Percentiles rank a stretch among this genome's conserved stretches.
These are phyloP conservation scores for Telmatochromis sp. DNA, from an alignment of 2,113 vertebrate genomes.

Conservation along the genomic window DNA sequence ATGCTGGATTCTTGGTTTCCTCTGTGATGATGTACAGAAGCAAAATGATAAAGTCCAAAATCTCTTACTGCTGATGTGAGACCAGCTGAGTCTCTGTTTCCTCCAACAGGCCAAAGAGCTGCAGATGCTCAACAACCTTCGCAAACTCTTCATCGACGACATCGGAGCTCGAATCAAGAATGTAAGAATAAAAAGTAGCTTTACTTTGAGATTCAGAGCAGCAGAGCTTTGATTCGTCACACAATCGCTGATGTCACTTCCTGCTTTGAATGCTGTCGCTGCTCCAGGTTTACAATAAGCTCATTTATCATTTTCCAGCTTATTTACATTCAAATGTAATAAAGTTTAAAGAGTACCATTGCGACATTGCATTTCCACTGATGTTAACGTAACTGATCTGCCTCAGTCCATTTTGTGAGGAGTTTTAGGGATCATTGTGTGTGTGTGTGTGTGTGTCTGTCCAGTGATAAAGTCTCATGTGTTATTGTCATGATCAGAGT, in stretches of 20 bases:
- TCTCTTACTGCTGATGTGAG: neutral
- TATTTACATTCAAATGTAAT: neutral
- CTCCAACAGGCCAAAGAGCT: conserved; percentile 83
- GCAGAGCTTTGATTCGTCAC: neutral
- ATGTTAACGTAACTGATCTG: neutral
- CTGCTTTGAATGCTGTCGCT: neutral
- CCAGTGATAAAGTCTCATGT: neutral
- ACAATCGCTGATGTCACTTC: neutral
- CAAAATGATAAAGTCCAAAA: neutral
- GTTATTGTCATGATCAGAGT: neutral
- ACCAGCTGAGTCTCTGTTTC: neutral
- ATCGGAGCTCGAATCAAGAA: conserved; percentile 82
- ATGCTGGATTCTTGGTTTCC: neutral
- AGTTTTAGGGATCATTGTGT: neutral
- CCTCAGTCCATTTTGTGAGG: neutral
- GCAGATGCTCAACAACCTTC: conserved; percentile 86
- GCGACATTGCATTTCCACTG: neutral
- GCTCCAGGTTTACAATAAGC: neutral
- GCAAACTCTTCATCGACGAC: conserved; percentile 88
- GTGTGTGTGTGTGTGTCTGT: neutral
- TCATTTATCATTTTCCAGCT: neutral
- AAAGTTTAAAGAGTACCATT: neutral
- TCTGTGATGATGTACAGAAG: neutral
- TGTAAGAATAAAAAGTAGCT: conserved; percentile 65
- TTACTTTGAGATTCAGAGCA: neutral